Evolutionary conservation across 1,140 invertebrate species (phyloP), one percentile per base, ranked within the genome.

Genomic region (Berghia stephanieae): DNA sequence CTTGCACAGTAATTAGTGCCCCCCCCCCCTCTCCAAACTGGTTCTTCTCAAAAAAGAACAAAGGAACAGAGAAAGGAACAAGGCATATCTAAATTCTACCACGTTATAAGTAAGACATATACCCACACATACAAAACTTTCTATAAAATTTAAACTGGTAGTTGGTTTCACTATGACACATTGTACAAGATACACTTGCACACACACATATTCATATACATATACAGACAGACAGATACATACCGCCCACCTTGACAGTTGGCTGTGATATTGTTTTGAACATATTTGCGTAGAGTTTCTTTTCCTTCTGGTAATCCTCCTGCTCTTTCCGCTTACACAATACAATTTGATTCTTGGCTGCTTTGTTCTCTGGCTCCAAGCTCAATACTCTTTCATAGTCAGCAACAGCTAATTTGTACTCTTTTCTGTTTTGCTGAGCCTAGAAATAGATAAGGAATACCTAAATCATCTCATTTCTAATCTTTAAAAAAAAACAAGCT

Each of bases 231-330:
- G n/a, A n/a, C n/a, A n/a, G n/a, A 34, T 43, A 76, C 74, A 38
- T 76, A 76, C 74, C 74, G 40, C 74, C 80, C 79, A 89, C 87
- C 79, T 86, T 84, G 66, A 73, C 69, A 79, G 88, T 87, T 40
- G 83, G 80, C 75, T 86, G 83, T 16, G 89, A 84, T 82, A 91
- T 87, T 77, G 91, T 91, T 6, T 89, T 85, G 83, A 99, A 99
- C 95, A 99, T 98, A 87, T 96, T 97, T 2, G 93, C 93, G 89
- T 97, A 99, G 16, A 96, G 91, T 84, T 95, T 93, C 90, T 96
- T 97, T 86, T 99, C 97, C 80, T 93, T 93, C 52, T 93, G 91
- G 73, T 93, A 91, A 79, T 95, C 93, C 78, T 94, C 92, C 88
- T 94, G 94, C 3, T 97, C 92, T 66, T 93, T 91, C 75, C 93